Evolutionary conservation across 2,888 invertebrate genomes (phyloP), one percentile per base, ranked within the genome.

Genomic region (Hybos culiciformis): DNA sequence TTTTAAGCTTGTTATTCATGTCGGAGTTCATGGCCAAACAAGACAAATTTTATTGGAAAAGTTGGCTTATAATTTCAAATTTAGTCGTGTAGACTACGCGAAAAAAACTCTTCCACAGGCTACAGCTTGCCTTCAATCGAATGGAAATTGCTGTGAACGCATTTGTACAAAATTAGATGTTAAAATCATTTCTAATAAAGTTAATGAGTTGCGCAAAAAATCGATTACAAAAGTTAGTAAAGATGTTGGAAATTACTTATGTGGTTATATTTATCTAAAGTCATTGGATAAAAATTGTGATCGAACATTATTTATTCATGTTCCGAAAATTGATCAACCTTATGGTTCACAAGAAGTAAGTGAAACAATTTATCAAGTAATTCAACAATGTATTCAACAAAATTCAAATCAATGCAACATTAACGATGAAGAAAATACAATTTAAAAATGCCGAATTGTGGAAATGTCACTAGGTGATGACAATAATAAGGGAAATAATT

Each of bases 241-340:
- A 23, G 57, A 65, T 45, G 61, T 63, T 3, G 64, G 64, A 42
- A 71, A 78, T 57, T 87, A 79, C 59, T 66, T 87, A 5, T 87
- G 87, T 59, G 85, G 85, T 56, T 87, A 79, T 57, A 79, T 75
- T 44, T 86, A 77, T 65, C 78, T 78, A 56, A 75, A 75, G 44
- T 86, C 85, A 1, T 62, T 87, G 40, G 72, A 71, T 53, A 69
- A 76, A 29, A 68, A 80, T 60, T 57, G 60, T 14, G 54, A 62
- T 7, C 68, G 73, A 42, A 70, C 74, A 20, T 63, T 84, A n/a
- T 86, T 87, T 61, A 68, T 86, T 20, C 87, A 87, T 64, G 83
- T 87, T 2, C 86, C 87, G 14, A 74, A 76, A 1, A 57, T 82
- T 37, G 59, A 74, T 47, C 60, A 71, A 45, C 77, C 78, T 0